Evolutionary conservation across 1,140 invertebrate genomes (phyloP).

Genomic region (Zaprionus ghesquierei): DNA sequence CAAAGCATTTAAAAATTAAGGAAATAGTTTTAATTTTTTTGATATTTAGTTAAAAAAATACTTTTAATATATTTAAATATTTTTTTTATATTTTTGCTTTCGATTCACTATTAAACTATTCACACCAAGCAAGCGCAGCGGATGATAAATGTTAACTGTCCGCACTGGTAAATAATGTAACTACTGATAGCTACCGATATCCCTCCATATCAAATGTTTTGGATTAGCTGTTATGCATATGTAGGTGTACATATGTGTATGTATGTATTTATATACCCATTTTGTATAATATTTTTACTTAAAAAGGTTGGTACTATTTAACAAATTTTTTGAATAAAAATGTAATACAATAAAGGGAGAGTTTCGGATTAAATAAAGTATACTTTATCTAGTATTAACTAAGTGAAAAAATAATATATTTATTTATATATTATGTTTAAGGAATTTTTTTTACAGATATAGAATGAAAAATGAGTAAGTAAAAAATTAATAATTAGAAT

Average conservation of each 20-base stretch:
- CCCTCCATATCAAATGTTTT: background rate
- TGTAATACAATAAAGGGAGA: background rate
- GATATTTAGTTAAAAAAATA: background rate
- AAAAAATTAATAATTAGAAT: no score
- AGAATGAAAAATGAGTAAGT: no score
- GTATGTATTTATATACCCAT: background rate
- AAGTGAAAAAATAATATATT: no score
- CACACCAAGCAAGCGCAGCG: background rate
- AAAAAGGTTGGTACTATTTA: background rate
- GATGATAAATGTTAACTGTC: background rate
- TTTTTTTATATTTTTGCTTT: background rate
- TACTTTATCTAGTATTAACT: no score
- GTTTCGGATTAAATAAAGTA: background rate
- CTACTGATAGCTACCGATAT: background rate
- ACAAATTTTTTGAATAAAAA: background rate
- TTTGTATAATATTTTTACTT: background rate
- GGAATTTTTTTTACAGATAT: no score
- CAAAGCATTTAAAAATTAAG: slow-evolving; percentile 4
- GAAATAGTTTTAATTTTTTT: background rate
- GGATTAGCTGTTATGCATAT: background rate
- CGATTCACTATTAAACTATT: background rate
- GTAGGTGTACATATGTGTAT: background rate
- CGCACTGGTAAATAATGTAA: background rate
- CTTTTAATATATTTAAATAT: background rate
- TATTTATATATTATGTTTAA: no score